Evolutionary conservation across 2,888 invertebrate species (phyloP), one percentile per base, ranked within the genome.

Genomic region (Abrostola tripartita): DNA sequence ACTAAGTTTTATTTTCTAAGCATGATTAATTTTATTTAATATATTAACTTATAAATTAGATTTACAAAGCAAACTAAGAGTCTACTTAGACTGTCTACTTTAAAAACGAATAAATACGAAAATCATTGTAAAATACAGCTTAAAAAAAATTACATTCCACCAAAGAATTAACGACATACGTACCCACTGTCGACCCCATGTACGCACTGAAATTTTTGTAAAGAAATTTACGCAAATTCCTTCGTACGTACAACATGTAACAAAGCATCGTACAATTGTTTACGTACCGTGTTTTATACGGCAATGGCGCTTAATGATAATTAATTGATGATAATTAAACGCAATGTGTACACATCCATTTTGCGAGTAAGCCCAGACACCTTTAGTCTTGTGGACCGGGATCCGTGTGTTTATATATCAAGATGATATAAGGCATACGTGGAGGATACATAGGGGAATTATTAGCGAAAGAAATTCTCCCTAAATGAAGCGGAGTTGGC

Each of bases 301-400:
- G 77, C 73, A 74, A 73, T 78, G 71, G 68, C 63, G 78, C 73
- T 78, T 77, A 82, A 81, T 82, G 81, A 81, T 81, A 81, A 81
- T 81, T 82, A 81, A 81, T 81, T 78, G 81, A 80, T 71, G 73
- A 81, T 78, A 81, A 81, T 81, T 81, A 82, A 78, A 78, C 79
- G 79, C 76, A 78, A 82, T 81, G 80, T 81, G 74, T 81, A 81
- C 82, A 79, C 78, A 82, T 81, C 81, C 82, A 81, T 81, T 81
- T 81, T 80, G 74, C 65, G 79, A 74, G 81, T 81, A 81, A 81
- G 72, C 79, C 71, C 77, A 74, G 79, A 71, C 79, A 79, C 79
- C 81, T 81, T 78, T 72, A 76, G 76, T 69, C 71, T 79, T 71
- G 74, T 64, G 74, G 62, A 76, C 65, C 59, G 68, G 65, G 67